A percentile compares a stretch with the other conserved stretches of the same genome.
Conservation (phyloP, 2,888 invertebrate genomes). For the Rhamphomyia laevipes region DNA sequence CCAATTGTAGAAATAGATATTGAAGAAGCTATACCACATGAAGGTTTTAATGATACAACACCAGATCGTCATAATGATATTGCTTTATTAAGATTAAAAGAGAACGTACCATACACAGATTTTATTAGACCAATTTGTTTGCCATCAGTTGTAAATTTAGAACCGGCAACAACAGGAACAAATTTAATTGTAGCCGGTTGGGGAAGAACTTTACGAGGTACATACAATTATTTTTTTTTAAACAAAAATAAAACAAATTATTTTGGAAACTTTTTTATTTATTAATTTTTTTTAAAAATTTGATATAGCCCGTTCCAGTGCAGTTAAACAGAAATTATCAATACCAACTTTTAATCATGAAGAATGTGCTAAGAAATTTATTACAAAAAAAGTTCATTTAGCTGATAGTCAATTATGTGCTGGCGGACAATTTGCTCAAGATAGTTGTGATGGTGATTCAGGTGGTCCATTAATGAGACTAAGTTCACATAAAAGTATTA, state of each 20-base stretch:
- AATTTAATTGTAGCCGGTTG: slow-evolving; percentile 48
- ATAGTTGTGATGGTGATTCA: slow-evolving; percentile 52
- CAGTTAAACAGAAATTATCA: slow-evolving; percentile 33
- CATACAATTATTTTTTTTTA: neutral
- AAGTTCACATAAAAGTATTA: neutral
- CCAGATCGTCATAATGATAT: slow-evolving; percentile 55
- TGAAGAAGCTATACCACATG: slow-evolving; percentile 52
- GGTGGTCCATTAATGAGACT: slow-evolving; percentile 48
- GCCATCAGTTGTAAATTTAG: slow-evolving; percentile 29
- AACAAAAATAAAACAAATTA: neutral
- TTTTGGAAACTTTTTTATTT: no score
- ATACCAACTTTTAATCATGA: slow-evolving; percentile 39
- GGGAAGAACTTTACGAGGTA: slow-evolving; percentile 44
- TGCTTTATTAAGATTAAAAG: slow-evolving; percentile 51
- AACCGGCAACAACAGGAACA: slow-evolving; percentile 29
- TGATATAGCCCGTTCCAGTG: slow-evolving; percentile 24
- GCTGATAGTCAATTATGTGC: slow-evolving; percentile 27
- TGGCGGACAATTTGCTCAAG: slow-evolving; percentile 39
- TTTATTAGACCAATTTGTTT: slow-evolving; percentile 50
- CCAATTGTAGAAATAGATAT: slow-evolving; percentile 46
- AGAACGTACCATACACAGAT: slow-evolving; percentile 42
- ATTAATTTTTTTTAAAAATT: neutral
- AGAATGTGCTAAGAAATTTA: slow-evolving; percentile 37
- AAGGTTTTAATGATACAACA: slow-evolving; percentile 45
- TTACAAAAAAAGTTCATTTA: slow-evolving; percentile 20